Conservation (phyloP, 1,140 invertebrate species). For the Nebria ingens region DNA sequence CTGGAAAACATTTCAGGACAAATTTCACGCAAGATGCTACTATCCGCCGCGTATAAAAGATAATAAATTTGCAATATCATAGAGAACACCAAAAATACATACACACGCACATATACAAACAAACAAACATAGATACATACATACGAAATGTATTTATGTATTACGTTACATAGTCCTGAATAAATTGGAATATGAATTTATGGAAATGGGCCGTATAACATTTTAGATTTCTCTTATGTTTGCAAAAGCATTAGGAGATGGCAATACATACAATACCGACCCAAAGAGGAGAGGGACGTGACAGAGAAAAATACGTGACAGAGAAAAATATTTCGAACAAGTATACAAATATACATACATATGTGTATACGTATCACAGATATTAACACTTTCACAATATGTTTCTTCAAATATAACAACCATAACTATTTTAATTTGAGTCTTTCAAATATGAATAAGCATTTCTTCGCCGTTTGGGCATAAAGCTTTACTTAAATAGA, state of each 20-base stretch:
- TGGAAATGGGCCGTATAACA: conserved; percentile 4
- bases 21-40: neutral
- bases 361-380: no score
- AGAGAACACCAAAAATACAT: conserved; percentile 5
- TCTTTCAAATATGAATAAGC: no score
- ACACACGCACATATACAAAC: no score
- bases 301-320: no score
- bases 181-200: conserved; percentile 9
- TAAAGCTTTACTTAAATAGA: no score
- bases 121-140: no score
- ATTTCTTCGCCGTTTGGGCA: no score
- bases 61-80: conserved; percentile 6
- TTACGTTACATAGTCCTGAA: conserved; percentile 1
- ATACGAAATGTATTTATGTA: conserved; percentile 8
- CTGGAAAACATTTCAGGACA: conserved; percentile 2
- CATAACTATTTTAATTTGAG: no score
- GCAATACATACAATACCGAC: neutral
- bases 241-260: neutral
- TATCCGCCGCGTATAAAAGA: neutral
- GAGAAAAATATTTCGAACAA: no score
- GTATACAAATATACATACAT: neutral
- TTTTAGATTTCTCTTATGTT: conserved; percentile 7
- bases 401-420: no score
- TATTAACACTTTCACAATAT: no score
- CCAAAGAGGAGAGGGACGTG: neutral